Evolutionary conservation across 2,888 invertebrate species (phyloP), one percentile per base, ranked within the genome.

Genomic region (Cantharis flavilabris): DNA sequence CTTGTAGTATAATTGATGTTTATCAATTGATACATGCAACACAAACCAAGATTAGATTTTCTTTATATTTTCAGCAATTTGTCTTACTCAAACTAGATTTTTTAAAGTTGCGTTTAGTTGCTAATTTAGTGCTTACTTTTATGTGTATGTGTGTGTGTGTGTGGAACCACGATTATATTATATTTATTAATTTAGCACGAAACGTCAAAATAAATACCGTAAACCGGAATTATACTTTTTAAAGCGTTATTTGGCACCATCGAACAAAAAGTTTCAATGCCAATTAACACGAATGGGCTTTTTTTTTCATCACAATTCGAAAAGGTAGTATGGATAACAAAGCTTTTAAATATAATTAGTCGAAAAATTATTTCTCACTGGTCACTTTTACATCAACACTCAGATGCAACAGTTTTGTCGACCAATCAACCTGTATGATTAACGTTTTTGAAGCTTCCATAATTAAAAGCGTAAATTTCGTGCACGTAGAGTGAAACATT

Each of bases 1-100:
- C 84, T 83, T 82, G 84, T 85, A 84, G 62, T 33, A 65, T 30
- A 75, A 75, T 78, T 69, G 75, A 74, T 70, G 20, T 62, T 75
- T 71, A 64, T 70, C 74, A 69, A 69, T 69, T 67, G 65, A 67
- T 67, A 67, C 65, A 67, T 67, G 65, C 65, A 67, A 67, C 65
- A 20, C 20, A 67, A 67, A 20, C 65, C 26, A 67, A 67, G 65
- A 67, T 67, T 67, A 67, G 26, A 67, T 26, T 18, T 67, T 23
- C 65, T 23, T 67, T 67, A 67, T 67, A 67, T 67, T 67, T 67
- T 67, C 20, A 67, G 65, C 65, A 67, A 67, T 67, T 67, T 67
- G 65, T 67, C 65, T 67, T 67, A 67, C 23, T 67, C 20, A 67
- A 67, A 67, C 65, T 20, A 23, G 23, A 67, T 67, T 67, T 67